Evolutionary conservation across 2,888 invertebrate genomes (phyloP), one percentile per base, ranked within the genome.

Genomic region (Perdita meconis): DNA sequence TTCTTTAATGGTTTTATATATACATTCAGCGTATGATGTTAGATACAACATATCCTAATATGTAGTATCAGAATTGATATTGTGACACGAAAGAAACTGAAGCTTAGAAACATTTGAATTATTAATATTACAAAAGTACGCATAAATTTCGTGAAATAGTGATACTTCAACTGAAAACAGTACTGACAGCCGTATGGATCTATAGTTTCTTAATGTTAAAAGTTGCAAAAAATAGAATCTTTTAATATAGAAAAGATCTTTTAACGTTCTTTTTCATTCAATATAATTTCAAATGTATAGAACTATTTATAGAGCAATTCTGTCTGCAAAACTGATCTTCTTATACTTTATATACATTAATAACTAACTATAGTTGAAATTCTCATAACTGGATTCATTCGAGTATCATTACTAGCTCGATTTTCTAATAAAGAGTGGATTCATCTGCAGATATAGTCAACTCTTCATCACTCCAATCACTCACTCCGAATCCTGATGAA

Each of bases 401-500:
- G 38, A 44, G 12, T 75, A n/a, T 68, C 57, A 71, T 42, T 24
- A 51, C 65, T 59, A 53, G 22, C 30, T 34, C 40, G 63, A 71
- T 53, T 53, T 67, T 76, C 63, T 78, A 90, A 71, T 88, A 90
- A 57, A 88, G 76, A 16, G 88, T 80, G 12, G 86, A 80, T 70
- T 90, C 90, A 55, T 90, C 90, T 19, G 89, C 90, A 8, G 90
- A 90, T 60, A 86, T 87, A 60, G 87, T 83, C 26, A 89, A 78
- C 66, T 90, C 90, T 56, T 90, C 90, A 44, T 90, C 90, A 61
- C 89, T 90, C 88, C 89, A 89, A 63, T 90, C 89, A 67, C 90
- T 92, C 30, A 92, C 88, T 16, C 93, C 93, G 74, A 92, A 89
- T 81, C 93, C 88, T 85, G 94, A 92, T 40, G 94, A 94, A 56